Percentiles rank a stretch among this genome's conserved stretches.
These are phyloP conservation scores for Thamnophis sirtalis DNA, from an alignment of 2,113 vertebrate genomes.

Conservation along the genomic window DNA sequence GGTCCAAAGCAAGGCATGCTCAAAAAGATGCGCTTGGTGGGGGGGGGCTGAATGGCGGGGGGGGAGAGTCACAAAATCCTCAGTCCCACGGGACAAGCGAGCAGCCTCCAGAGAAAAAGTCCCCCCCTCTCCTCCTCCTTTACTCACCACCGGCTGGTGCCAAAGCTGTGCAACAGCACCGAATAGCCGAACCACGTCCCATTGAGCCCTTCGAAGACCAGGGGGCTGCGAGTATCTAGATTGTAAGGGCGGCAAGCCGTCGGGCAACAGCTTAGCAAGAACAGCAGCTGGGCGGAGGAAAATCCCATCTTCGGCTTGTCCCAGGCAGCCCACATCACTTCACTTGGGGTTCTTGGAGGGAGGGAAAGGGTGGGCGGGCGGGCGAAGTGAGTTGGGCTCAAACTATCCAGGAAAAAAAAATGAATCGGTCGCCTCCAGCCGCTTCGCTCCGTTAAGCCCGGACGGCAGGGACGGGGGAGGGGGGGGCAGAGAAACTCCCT, in stretches of 20 bases:
- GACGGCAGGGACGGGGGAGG: not conserved
- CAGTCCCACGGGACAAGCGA: not conserved
- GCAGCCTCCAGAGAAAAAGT: not conserved
- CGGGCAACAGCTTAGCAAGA: conserved; percentile 46
- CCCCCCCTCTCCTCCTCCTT: not conserved
- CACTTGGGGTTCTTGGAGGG: not conserved
- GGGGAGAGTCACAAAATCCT: not conserved
- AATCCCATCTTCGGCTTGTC: not conserved
- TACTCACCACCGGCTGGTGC: conserved; percentile 78
- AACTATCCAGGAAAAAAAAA: not conserved
- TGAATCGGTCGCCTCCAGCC: not conserved
- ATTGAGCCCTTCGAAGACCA: conserved; percentile 71
- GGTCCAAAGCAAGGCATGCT: not conserved
- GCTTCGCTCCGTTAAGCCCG: not conserved
- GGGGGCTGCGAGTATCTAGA: conserved; percentile 75
- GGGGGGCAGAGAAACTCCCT: not conserved
- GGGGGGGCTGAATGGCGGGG: not conserved
- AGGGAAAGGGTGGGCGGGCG: not conserved
- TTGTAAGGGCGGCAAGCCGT: conserved; percentile 71
- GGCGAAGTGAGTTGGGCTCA: not conserved
- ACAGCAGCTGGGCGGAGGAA: conserved; percentile 14
- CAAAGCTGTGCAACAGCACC: conserved; percentile 80
- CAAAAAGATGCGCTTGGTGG: not conserved
- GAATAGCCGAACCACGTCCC: conserved; percentile 89
- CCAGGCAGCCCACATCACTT: not conserved